Evolutionary conservation across 2,797 vertebrate species (phyloP).

Genomic region (Lophotriccus pileatus): DNA sequence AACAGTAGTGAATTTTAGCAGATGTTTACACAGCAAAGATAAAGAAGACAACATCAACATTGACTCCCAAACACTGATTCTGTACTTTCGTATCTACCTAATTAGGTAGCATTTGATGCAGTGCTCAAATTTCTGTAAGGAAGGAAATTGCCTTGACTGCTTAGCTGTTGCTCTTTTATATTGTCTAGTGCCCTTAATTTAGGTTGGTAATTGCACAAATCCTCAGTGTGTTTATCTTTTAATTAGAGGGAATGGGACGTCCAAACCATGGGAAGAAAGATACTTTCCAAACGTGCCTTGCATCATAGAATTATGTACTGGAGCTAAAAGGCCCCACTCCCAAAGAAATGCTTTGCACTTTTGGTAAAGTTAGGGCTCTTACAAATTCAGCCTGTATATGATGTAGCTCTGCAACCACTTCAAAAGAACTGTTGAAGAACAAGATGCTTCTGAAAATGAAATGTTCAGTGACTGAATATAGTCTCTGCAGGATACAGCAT

Average conservation of each 20-base stretch:
- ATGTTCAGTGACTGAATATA: neutral
- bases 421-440: neutral
- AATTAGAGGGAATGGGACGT: neutral
- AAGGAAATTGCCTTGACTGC: constrained; percentile 67
- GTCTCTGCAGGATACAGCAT: neutral
- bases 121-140: neutral
- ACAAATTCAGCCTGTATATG: neutral
- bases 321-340: neutral
- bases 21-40: neutral
- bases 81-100: neutral
- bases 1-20: neutral
- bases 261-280: neutral
- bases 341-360: neutral
- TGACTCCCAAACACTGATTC: neutral
- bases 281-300: neutral
- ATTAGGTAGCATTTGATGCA: neutral
- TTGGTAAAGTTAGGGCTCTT: neutral
- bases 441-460: neutral
- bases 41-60: neutral
- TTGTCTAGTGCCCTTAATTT: constrained; percentile 63
- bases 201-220: neutral
- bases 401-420: neutral
- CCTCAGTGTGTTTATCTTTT: neutral
- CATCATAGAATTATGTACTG: neutral
- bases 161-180: constrained; percentile 52